Conservation (phyloP, 2,113 vertebrate species). For the Ictalurus punctatus region DNA sequence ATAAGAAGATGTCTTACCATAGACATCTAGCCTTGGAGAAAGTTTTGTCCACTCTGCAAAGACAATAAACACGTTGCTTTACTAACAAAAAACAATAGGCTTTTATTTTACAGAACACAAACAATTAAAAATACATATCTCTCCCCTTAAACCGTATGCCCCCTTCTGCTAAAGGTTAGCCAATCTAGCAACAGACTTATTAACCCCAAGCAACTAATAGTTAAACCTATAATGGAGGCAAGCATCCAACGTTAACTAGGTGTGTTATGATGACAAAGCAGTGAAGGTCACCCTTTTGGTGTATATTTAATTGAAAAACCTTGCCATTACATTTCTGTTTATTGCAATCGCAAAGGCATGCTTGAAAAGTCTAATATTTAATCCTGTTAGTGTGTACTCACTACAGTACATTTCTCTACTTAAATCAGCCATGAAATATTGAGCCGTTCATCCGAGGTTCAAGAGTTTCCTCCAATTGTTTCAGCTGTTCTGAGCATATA, state of each 20-base stretch:
- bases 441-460: neutral
- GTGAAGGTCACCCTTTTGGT: conserved; percentile 18
- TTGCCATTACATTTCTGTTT: neutral
- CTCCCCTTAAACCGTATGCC: neutral
- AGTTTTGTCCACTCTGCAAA: conserved; percentile 68
- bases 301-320: neutral
- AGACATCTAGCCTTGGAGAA: conserved; percentile 65
- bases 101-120: neutral
- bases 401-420: neutral
- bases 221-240: conserved; percentile 3
- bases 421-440: conserved; percentile 15
- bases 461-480: neutral
- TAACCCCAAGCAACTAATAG: conserved; percentile 2
- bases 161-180: neutral
- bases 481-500: conserved; percentile 12
- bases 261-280: conserved; percentile 1
- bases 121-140: neutral
- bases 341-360: neutral
- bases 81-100: neutral
- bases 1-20: conserved; percentile 63
- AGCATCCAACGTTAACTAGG: neutral
- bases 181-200: conserved; percentile 4
- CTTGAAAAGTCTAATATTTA: neutral
- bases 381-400: neutral
- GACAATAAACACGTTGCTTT: conserved; percentile 35